These are phyloP conservation scores for Ischnura elegans DNA, from an alignment of 2,888 invertebrate species.

Conservation along the genomic window DNA sequence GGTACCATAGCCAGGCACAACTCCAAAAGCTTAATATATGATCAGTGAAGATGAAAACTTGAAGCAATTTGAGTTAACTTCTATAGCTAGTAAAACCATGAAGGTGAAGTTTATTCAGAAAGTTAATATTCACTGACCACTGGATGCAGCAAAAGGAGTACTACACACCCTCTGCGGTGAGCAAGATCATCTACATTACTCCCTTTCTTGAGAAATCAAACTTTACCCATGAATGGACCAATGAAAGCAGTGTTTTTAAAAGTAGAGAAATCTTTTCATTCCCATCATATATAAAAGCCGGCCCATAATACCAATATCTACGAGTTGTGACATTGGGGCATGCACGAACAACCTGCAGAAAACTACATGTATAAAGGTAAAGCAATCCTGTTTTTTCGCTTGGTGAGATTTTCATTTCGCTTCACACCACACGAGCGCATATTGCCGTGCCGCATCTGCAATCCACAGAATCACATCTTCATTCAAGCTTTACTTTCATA, in stretches of 20 bases:
- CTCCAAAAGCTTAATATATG: neutral
- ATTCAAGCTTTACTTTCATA: neutral
- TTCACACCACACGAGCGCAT: neutral
- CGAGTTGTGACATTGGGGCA: neutral
- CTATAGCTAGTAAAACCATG: neutral
- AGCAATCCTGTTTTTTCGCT: neutral
- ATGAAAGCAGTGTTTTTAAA: neutral
- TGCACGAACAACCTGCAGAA: neutral
- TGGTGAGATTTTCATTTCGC: neutral
- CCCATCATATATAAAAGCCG: neutral
- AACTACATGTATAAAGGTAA: neutral
- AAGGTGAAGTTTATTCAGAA: neutral
- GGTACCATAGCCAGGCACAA: neutral
- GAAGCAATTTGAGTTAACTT: slow-evolving; percentile 2
- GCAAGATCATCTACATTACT: neutral
- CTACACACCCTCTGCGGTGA: neutral
- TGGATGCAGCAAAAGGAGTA: neutral
- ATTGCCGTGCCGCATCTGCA: neutral
- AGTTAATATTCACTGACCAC: neutral
- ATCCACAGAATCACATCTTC: neutral
- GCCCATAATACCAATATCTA: neutral
- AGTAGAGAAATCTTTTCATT: neutral
- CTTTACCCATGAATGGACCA: neutral
- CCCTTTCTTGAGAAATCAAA: neutral
- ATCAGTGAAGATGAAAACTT: neutral